A percentile compares a stretch with the other conserved stretches of the same genome.
These are phyloP conservation scores for Acanthochromis polyacanthus DNA, from an alignment of 2,113 vertebrate genomes.

Conservation along the genomic window DNA sequence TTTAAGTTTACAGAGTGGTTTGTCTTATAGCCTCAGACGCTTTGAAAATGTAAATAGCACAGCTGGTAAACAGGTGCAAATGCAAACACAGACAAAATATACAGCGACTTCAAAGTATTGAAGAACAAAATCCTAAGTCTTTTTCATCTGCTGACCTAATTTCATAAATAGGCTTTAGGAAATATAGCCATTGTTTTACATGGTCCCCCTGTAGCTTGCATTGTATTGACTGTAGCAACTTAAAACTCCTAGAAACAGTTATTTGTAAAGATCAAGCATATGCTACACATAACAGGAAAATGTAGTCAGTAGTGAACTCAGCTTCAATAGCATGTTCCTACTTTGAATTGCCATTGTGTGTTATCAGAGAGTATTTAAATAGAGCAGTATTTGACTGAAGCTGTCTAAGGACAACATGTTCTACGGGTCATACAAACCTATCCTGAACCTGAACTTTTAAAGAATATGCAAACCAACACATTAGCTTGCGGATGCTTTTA, in stretches of 20 bases:
- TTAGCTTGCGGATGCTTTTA: too few relatives aligned
- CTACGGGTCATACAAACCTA: too few relatives aligned
- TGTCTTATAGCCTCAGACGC: neutral
- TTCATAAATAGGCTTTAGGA: slow-evolving; percentile 62
- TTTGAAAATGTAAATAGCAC: slow-evolving; percentile 47
- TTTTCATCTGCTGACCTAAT: slow-evolving; percentile 61
- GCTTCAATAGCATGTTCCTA: slow-evolving; percentile 9
- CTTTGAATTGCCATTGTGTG: slow-evolving; percentile 45
- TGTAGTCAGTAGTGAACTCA: slow-evolving; percentile 16
- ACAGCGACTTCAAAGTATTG: slow-evolving; percentile 34
- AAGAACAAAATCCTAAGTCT: slow-evolving; percentile 25
- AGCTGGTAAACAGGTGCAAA: slow-evolving; percentile 19
- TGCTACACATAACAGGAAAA: slow-evolving; percentile 71
- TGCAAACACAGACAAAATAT: slow-evolving; percentile 36
- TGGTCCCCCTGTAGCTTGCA: slow-evolving; percentile 45
- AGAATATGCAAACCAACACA: too few relatives aligned
- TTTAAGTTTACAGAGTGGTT: neutral
- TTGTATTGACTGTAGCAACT: slow-evolving; percentile 40
- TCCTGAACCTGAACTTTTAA: too few relatives aligned
- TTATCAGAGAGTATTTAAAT: neutral
- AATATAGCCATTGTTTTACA: slow-evolving; percentile 63
- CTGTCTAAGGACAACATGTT: neutral
- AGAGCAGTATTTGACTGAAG: neutral
- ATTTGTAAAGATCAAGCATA: slow-evolving; percentile 36
- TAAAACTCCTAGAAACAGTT: slow-evolving; percentile 22